Conservation (phyloP, 2,888 invertebrate genomes). For the Nemoura dubitans region DNA sequence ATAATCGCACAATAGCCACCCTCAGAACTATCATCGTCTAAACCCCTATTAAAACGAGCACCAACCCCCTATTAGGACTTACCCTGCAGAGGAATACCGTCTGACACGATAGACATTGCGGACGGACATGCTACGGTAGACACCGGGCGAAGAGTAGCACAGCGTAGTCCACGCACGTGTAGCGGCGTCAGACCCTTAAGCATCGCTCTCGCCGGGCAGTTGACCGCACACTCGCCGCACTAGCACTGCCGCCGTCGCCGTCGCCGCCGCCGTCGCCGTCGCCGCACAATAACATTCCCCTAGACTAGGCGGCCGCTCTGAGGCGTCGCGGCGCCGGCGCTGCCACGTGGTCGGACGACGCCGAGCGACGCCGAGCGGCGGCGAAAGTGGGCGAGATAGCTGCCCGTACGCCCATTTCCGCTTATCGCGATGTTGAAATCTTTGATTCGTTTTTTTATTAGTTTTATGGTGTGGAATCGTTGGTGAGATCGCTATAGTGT, state of each 20-base stretch:
- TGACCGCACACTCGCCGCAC: constrained; percentile 17
- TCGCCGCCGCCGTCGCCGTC: background rate
- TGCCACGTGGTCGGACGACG: constrained; percentile 23
- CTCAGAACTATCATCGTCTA: no score
- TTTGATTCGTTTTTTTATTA: constrained; percentile 39
- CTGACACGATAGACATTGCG: constrained; percentile 50
- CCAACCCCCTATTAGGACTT: constrained; percentile 42
- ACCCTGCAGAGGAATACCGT: constrained; percentile 52
- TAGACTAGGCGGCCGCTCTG: background rate
- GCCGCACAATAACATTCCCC: constrained; percentile 23
- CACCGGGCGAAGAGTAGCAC: background rate
- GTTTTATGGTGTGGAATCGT: background rate
- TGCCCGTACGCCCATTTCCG: constrained; percentile 1
- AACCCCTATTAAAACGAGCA: no score
- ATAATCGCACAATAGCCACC: no score
- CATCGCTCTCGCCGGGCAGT: constrained; percentile 16
- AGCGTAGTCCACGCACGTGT: constrained; percentile 12
- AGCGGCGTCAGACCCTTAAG: background rate
- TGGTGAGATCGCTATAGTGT: background rate
- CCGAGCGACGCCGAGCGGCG: background rate
- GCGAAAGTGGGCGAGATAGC: background rate
- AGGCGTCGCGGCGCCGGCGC: constrained; percentile 15
- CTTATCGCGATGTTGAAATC: constrained; percentile 22
- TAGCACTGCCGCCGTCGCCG: constrained; percentile 8
- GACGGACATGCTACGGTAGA: constrained; percentile 51